phyloP scores from a whole-genome alignment of 1,140 invertebrate genomes.

The Apis cerana region DNA sequence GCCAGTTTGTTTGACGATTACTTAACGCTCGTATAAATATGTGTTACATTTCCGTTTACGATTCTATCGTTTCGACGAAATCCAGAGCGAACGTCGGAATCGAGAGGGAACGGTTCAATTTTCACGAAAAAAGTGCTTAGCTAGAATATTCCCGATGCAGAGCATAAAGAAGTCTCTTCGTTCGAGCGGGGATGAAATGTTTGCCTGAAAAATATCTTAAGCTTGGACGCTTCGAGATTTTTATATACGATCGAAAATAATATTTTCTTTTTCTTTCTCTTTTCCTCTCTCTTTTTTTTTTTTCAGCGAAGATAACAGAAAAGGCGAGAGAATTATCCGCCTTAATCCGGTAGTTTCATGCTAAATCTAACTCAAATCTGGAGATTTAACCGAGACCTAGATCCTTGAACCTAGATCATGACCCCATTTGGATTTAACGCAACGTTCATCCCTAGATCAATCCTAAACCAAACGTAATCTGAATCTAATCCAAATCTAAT shows the following conservation, averaged over 20 bases:
- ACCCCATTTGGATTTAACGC: neutral
- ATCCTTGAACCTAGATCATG: neutral
- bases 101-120: neutral
- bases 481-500: constrained; percentile 31
- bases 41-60: neutral
- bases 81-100: neutral
- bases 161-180: neutral
- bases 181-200: neutral
- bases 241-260: neutral
- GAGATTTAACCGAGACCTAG: neutral
- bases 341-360: neutral
- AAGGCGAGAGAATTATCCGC: neutral
- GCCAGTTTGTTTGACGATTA: neutral
- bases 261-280: too few relatives aligned
- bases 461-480: constrained; percentile 24
- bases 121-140: neutral
- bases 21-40: neutral
- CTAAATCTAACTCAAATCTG: constrained; percentile 1
- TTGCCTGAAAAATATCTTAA: neutral
- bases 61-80: neutral
- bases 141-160: neutral
- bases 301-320: neutral
- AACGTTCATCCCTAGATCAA: constrained; percentile 15
- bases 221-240: neutral
- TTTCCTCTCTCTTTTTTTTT: too few relatives aligned